Percentiles rank a stretch among this genome's conserved stretches.
Evolutionary conservation across 2,888 invertebrate genomes (phyloP).

Genomic region (Tanypteryx hageni): DNA sequence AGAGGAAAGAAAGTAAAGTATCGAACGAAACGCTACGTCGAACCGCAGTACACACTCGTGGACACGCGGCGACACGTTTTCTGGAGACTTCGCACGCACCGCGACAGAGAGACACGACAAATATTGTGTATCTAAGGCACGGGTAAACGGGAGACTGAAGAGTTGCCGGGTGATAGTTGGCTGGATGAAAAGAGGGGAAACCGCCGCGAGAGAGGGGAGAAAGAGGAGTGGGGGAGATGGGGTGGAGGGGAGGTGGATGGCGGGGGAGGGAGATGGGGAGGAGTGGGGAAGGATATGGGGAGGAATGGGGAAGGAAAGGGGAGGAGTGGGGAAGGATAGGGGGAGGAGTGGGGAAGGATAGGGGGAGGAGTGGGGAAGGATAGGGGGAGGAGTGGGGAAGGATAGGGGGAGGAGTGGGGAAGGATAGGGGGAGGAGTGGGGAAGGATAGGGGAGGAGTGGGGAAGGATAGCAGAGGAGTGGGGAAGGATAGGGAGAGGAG

Average conservation of each 20-base stretch:
- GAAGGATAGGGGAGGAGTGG: not conserved
- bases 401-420: not conserved
- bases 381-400: not conserved
- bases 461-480: no score
- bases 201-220: not conserved
- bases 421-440: not conserved
- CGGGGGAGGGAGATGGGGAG: not conserved
- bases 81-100: not conserved
- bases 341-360: not conserved
- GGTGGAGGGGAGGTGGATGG: not conserved
- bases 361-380: not conserved
- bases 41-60: not conserved
- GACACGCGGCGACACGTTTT: no score
- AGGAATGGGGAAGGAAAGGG: not conserved
- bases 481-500: no score
- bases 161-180: not conserved
- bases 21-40: not conserved
- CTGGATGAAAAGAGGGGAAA: not conserved
- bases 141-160: not conserved
- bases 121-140: slow-evolving; percentile 3
- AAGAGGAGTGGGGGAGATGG: no score
- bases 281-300: no score
- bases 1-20: not conserved
- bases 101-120: not conserved
- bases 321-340: not conserved